Evolutionary conservation across 64 coral and sea anemone species (phyloP), one percentile per base, ranked within the genome.

Genomic region (Montipora efflorescens): DNA sequence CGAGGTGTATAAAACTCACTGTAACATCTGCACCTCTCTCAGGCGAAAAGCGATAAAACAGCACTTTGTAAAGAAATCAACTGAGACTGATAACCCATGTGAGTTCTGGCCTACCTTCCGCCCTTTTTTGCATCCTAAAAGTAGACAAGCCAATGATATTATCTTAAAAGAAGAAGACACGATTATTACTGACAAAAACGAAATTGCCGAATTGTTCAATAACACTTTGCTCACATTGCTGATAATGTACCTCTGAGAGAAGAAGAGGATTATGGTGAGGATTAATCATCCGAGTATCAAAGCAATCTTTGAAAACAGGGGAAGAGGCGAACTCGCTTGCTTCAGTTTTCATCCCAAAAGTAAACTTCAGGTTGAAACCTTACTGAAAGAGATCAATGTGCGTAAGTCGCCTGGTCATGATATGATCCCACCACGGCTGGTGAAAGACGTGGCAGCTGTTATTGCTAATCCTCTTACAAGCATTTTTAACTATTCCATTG

Each of bases 111-210:
- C 79, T 82, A 55, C 89, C 50, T 82, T 81, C 48, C 43, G 89
- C 20, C 89, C 89, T 19, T 91, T 91, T 82, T 72, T 91, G 78
- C 59, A 82, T 44, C 57, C 89, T 3, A 82, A 48, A 80, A 91
- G 68, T n/a, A 91, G 13, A 48, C 89, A 91, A 81, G 89, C 89
- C 6, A 91, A 91, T 45, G 89, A 82, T 18, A 91, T 91, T 45
- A 46, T 46, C 73, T 75, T 75, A 75, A 75, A 75, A 45, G 73
- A 75, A 45, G 12, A 75, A 45, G 73, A 45, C 12, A 75, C 36
- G 44, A 70, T 51, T 47, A 82, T 91, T 12, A 91, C 46, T 23
- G 66, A 91, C 4, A 82, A 91, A 79, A 90, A 66, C 50, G 57
- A 82, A 91, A 82, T 81, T 44, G 89, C 64, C 57, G 78, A 81